Conservation (phyloP, 2,797 vertebrate species). For the Falco rusticolus region DNA sequence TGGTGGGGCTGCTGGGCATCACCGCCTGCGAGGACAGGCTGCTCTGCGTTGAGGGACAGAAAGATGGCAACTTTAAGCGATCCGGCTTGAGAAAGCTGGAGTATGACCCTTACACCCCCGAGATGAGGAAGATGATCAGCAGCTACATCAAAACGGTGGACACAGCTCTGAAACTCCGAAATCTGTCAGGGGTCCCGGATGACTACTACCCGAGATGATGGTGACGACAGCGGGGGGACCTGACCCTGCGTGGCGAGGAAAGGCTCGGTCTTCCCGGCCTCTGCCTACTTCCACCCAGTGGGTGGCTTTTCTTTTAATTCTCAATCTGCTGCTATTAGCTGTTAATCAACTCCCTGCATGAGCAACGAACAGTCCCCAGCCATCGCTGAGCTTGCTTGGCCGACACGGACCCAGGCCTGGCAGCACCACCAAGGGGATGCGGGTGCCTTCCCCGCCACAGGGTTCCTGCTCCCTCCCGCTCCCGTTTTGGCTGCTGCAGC, state of each 20-base stretch:
- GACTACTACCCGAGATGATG: slow-evolving; percentile 96
- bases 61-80: slow-evolving; percentile 97
- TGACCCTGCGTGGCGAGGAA: not conserved
- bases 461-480: not conserved
- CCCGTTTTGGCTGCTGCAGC: not conserved
- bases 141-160: slow-evolving; percentile 91
- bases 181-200: slow-evolving; percentile 88
- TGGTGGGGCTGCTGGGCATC: slow-evolving; percentile 89
- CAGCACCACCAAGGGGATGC: rapidly evolving
- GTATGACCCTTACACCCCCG: slow-evolving; percentile 91
- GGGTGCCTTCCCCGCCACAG: not conserved
- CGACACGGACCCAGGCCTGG: rapidly evolving
- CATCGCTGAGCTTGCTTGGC: not conserved
- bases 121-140: slow-evolving; percentile 87
- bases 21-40: slow-evolving; percentile 88
- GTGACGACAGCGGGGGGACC: rapidly evolving
- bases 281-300: slow-evolving; percentile 68
- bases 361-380: not conserved
- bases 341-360: slow-evolving; percentile 67
- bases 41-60: slow-evolving; percentile 96
- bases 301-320: slow-evolving; percentile 44
- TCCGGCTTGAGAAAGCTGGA: slow-evolving; percentile 93
- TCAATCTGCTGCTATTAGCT: slow-evolving; percentile 52
- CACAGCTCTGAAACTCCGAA: slow-evolving; percentile 83
- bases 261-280: not conserved